These are phyloP conservation scores for Apocheima hispidaria DNA, from an alignment of 2,888 invertebrate genomes.

Conservation along the genomic window DNA sequence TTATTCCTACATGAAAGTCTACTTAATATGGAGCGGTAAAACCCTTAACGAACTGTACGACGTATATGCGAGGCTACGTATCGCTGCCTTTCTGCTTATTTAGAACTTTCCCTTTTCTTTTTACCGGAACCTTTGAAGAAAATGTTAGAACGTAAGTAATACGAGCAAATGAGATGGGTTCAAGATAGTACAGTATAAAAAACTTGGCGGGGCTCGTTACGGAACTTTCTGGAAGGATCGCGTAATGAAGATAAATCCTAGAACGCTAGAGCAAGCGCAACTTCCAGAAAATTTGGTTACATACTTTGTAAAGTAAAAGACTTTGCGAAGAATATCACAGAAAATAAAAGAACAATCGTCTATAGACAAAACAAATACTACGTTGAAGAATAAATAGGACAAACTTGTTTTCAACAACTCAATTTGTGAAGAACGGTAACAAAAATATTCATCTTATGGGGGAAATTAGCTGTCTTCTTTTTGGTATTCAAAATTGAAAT, in stretches of 20 bases:
- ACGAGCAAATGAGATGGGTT: conserved; percentile 13
- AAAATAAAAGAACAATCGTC: conserved; percentile 8
- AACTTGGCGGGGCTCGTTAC: conserved; percentile 19
- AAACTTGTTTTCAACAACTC: conserved; percentile 22
- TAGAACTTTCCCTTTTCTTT: conserved; percentile 16
- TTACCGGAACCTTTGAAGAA: conserved; percentile 22
- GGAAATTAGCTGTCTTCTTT: conserved; percentile 33
- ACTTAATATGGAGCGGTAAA: conserved; percentile 60
- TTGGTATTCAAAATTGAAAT: conserved; percentile 38
- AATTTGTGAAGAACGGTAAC: conserved; percentile 27
- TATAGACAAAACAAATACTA: not conserved
- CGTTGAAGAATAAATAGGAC: conserved; percentile 1
- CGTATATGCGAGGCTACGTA: conserved; percentile 38
- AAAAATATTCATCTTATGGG: conserved; percentile 32
- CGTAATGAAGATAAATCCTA: conserved; percentile 22
- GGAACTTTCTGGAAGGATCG: conserved; percentile 19
- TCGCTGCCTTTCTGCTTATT: conserved; percentile 32
- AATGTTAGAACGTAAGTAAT: conserved; percentile 15
- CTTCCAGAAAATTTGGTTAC: conserved; percentile 18
- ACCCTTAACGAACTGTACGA: conserved; percentile 46
- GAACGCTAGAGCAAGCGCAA: conserved; percentile 2
- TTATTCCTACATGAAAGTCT: conserved; percentile 66
- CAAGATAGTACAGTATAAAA: conserved; percentile 5
- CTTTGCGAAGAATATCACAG: conserved; percentile 6
- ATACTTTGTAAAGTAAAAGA: conserved; percentile 18